Percentiles rank a stretch among this genome's conserved stretches.
phyloP scores from a whole-genome alignment of 2,888 invertebrate genomes.

The Ochropleura leucogaster region DNA sequence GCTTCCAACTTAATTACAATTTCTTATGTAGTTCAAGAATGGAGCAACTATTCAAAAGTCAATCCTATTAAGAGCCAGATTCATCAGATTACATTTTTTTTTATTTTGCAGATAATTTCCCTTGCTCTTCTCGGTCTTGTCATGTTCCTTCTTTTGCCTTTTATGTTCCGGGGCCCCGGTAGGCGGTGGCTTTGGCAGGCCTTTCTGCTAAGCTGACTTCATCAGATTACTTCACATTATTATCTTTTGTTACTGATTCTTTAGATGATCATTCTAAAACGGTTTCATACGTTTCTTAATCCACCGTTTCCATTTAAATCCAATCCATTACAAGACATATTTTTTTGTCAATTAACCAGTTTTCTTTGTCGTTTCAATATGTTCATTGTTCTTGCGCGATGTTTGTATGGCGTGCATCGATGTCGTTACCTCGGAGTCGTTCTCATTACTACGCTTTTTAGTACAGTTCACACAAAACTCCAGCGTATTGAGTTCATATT shows the following conservation, averaged over 20 bases:
- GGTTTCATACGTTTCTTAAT: constrained; percentile 31
- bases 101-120: too few species aligned
- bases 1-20: constrained; percentile 29
- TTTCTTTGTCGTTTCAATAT: constrained; percentile 65
- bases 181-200: too few species aligned
- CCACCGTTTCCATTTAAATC: constrained; percentile 37
- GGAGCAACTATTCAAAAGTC: not conserved
- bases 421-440: constrained; percentile 60
- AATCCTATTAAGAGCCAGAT: not conserved
- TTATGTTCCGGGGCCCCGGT: too few species aligned
- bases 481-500: constrained; percentile 61
- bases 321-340: constrained; percentile 38
- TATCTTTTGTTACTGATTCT: not conserved
- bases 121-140: too few species aligned
- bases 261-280: not conserved
- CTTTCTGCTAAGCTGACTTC: not conserved
- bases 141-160: too few species aligned
- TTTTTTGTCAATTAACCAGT: constrained; percentile 65
- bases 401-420: constrained; percentile 67
- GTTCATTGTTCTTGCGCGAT: constrained; percentile 69
- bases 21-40: not conserved
- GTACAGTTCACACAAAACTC: constrained; percentile 75
- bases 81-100: not conserved
- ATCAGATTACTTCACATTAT: not conserved
- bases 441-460: constrained; percentile 74